Conservation (phyloP, 2,888 invertebrate species). For the Rugalucina vietnamica region DNA sequence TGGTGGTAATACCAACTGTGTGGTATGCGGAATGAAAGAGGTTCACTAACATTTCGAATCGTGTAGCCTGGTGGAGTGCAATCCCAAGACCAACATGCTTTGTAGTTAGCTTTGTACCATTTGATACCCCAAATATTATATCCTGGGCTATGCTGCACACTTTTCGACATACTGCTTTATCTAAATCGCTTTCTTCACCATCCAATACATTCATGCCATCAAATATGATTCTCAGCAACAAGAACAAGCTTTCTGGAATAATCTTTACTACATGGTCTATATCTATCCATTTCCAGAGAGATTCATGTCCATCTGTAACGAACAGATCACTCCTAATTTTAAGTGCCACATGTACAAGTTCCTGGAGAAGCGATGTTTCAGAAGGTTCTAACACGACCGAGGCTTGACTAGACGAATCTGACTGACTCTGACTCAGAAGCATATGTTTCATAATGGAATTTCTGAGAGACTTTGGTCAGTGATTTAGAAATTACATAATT, state of each 20-base stretch:
- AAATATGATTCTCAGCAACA: conserved; percentile 8
- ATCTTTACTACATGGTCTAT: conserved; percentile 16
- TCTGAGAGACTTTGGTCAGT: conserved; percentile 6
- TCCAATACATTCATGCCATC: background rate
- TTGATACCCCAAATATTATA: conserved; percentile 29
- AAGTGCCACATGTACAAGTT: conserved; percentile 20
- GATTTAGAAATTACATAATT: conserved; percentile 11
- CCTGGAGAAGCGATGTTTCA: conserved; percentile 21
- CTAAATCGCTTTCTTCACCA: background rate
- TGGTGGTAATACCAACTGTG: conserved; percentile 1
- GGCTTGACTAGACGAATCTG: conserved; percentile 18
- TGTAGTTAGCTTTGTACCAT: conserved; percentile 30
- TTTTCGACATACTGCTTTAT: background rate
- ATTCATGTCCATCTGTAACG: conserved; percentile 19
- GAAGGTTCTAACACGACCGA: conserved; percentile 16
- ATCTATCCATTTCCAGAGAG: conserved; percentile 1
- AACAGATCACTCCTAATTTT: background rate
- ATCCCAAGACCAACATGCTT: conserved; percentile 35
- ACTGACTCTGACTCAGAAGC: conserved; percentile 6
- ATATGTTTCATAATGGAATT: conserved; percentile 5
- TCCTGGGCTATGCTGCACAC: conserved; percentile 33
- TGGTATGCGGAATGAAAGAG: conserved; percentile 37
- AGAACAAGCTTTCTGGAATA: conserved; percentile 20
- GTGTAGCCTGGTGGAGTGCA: conserved; percentile 34
- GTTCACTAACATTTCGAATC: conserved; percentile 24